Evolutionary conservation across 2,113 vertebrate species (phyloP).

Genomic region (Sorex araneus): DNA sequence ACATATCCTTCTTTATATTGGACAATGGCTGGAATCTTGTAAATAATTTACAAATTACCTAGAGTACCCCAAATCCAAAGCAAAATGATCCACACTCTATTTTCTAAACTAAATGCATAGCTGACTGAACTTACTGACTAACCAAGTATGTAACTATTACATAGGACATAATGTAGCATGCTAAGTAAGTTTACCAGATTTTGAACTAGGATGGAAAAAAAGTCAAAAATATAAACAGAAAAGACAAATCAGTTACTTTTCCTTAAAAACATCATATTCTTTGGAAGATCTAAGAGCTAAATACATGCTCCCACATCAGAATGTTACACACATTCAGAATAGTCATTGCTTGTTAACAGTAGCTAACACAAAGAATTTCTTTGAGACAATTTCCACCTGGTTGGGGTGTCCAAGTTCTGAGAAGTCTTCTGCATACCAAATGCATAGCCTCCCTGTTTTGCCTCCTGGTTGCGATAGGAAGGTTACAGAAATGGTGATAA

Average conservation of each 20-base stretch:
- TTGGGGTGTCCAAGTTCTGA: not conserved
- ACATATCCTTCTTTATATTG: slow-evolving; percentile 26
- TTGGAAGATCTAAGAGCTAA: slow-evolving; percentile 15
- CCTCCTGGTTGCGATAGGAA: slow-evolving; percentile 60
- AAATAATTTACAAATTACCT: slow-evolving; percentile 1
- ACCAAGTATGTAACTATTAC: not conserved
- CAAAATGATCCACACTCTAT: not conserved
- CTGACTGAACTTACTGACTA: not conserved
- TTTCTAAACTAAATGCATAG: slow-evolving; percentile 48
- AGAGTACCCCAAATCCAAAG: not conserved
- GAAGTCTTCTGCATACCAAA: not conserved
- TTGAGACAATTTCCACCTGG: slow-evolving; percentile 69
- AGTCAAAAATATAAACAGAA: slow-evolving; percentile 42
- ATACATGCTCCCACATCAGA: not conserved
- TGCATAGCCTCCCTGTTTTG: not conserved
- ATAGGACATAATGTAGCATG: not conserved
- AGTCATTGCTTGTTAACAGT: slow-evolving; percentile 26
- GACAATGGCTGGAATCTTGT: not conserved
- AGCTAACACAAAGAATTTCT: slow-evolving; percentile 67
- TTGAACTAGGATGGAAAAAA: not conserved
- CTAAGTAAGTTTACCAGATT: not conserved
- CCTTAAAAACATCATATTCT: slow-evolving; percentile 47
- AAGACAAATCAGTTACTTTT: slow-evolving; percentile 39
- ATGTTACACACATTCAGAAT: slow-evolving; percentile 29
- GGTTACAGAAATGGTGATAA: not conserved